These are phyloP conservation scores for Grammomys dolichurus DNA, from an alignment of 2,113 vertebrate genomes.

Conservation along the genomic window DNA sequence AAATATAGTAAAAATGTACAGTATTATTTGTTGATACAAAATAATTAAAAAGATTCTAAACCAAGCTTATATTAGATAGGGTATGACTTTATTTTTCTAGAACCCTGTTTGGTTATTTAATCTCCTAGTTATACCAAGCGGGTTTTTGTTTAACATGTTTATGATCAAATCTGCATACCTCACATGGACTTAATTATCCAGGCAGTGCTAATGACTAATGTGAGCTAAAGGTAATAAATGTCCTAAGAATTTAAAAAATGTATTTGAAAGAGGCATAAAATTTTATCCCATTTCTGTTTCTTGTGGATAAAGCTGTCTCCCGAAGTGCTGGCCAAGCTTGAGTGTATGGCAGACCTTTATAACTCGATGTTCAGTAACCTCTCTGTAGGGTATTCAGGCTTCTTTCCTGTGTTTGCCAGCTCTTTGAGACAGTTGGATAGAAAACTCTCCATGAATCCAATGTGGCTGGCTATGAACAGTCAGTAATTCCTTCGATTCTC, in stretches of 20 bases:
- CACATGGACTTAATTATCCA: conserved; percentile 53
- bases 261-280: not conserved
- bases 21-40: not conserved
- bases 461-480: conserved; percentile 49
- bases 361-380: conserved; percentile 62
- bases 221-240: not conserved
- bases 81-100: not conserved
- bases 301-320: not conserved
- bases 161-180: not conserved
- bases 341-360: not conserved
- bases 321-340: conserved; percentile 35
- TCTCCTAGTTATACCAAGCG: not conserved
- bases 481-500: conserved; percentile 79
- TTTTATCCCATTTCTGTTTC: not conserved
- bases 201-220: conserved; percentile 30
- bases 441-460: conserved; percentile 42
- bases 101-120: not conserved
- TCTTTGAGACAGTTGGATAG: conserved; percentile 41
- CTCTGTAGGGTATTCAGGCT: not conserved
- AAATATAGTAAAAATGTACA: not conserved
- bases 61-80: not conserved
- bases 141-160: not conserved
- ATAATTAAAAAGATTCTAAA: conserved; percentile 16
- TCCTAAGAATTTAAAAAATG: conserved; percentile 5
- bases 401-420: conserved; percentile 37